Conservation (phyloP, 2,888 invertebrate species). For the Branchipolynoe longqiensis region DNA sequence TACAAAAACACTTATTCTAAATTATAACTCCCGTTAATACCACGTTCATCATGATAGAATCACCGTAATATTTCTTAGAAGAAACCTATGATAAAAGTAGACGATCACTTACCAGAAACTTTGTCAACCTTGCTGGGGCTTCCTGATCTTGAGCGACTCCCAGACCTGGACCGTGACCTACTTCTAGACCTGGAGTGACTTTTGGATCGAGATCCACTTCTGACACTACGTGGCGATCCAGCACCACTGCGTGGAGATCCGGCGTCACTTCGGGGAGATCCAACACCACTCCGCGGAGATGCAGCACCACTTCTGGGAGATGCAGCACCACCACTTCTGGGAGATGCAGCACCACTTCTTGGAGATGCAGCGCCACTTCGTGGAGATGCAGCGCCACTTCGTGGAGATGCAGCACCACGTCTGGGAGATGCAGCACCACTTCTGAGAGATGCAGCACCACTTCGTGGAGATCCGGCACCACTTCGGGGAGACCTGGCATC, state of each 20-base stretch:
- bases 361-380: conserved; percentile 20
- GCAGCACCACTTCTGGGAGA: conserved; percentile 57
- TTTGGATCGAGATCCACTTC: conserved; percentile 52
- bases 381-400: conserved; percentile 27
- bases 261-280: conserved; percentile 65
- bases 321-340: conserved; percentile 11
- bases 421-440: conserved; percentile 12
- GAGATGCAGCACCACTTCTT: conserved; percentile 5
- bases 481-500: conserved; percentile 47
- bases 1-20: too few relatives aligned
- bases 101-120: conserved; percentile 4
- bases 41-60: too few relatives aligned
- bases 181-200: conserved; percentile 67
- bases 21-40: too few relatives aligned
- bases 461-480: conserved; percentile 58
- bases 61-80: too few relatives aligned
- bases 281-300: conserved; percentile 68
- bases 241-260: conserved; percentile 56
- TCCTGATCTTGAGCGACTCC: conserved; percentile 62
- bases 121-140: conserved; percentile 6
- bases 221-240: conserved; percentile 38
- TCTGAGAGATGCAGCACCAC: conserved; percentile 36
- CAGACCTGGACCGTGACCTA: conserved; percentile 64
- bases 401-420: neutral
- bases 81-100: too few relatives aligned